Conservation (phyloP, 2,113 vertebrate genomes). For the Sclerurus mexicanus region DNA sequence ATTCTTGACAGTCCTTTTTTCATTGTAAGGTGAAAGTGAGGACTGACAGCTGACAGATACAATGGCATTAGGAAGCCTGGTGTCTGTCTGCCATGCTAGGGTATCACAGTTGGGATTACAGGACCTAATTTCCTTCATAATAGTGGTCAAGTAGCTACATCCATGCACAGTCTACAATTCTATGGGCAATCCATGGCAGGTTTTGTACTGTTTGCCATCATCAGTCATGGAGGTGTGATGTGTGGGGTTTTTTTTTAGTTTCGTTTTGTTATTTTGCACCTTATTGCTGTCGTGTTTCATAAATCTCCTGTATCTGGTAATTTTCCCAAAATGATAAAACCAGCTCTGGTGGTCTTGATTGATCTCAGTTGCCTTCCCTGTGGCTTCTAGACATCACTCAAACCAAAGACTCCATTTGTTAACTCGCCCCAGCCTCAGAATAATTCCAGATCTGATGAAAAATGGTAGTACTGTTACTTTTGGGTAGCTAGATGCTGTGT, state of each 20-base stretch:
- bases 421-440: neutral
- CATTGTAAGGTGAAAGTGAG: neutral
- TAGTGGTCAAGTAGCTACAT: neutral
- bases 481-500: neutral
- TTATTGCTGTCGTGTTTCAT: neutral
- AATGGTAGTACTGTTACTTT: neutral
- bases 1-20: neutral
- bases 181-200: neutral
- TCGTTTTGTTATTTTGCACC: neutral
- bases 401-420: neutral
- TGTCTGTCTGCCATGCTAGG: neutral
- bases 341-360: neutral
- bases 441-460: neutral
- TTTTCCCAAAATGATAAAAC: neutral
- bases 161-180: neutral
- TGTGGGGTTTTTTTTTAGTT: fast-evolving
- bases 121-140: neutral
- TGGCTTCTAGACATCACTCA: neutral
- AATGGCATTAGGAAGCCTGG: neutral
- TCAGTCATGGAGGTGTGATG: neutral
- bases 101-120: neutral
- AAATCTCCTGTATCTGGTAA: neutral
- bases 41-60: neutral
- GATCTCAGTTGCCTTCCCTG: neutral
- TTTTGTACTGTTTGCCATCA: neutral